These are phyloP conservation scores for Corythaixoides concolor DNA, from an alignment of 2,113 vertebrate genomes.

Conservation along the genomic window DNA sequence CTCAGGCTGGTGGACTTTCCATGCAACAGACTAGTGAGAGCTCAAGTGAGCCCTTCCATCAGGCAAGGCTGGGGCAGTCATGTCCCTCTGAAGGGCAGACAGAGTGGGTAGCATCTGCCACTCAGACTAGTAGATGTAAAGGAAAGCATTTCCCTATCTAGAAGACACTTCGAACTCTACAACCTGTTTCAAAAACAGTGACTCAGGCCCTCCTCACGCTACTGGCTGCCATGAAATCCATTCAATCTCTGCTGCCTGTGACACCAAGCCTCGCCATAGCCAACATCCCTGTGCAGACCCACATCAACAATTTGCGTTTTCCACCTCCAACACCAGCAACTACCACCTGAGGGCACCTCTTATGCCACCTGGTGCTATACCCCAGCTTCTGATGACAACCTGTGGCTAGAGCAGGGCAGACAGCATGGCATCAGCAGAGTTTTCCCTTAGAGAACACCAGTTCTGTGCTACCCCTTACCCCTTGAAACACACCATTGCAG, in stretches of 20 bases:
- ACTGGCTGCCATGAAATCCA: not conserved
- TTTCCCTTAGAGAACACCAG: accelerated
- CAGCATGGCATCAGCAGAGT: too few species aligned
- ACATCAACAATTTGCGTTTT: not conserved
- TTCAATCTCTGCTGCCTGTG: not conserved
- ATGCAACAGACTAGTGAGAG: not conserved
- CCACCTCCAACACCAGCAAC: not conserved
- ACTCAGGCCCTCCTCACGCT: not conserved
- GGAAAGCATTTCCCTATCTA: not conserved
- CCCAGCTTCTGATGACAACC: not conserved
- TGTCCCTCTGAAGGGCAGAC: accelerated
- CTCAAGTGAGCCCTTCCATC: not conserved
- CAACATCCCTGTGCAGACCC: not conserved
- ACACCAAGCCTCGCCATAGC: not conserved
- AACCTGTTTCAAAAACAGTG: not conserved
- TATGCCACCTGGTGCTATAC: not conserved
- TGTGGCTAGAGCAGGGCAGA: not conserved
- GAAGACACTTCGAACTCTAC: not conserved
- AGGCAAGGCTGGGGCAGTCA: not conserved
- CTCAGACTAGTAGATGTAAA: not conserved
- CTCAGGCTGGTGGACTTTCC: not conserved
- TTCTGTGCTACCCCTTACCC: not conserved
- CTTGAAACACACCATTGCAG: not conserved
- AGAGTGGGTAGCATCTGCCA: not conserved
- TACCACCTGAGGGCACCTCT: not conserved